Percentiles rank a stretch among this genome's conserved stretches.
Conservation (phyloP, 2,797 vertebrate species). For the Yasuhikotakia modesta region DNA sequence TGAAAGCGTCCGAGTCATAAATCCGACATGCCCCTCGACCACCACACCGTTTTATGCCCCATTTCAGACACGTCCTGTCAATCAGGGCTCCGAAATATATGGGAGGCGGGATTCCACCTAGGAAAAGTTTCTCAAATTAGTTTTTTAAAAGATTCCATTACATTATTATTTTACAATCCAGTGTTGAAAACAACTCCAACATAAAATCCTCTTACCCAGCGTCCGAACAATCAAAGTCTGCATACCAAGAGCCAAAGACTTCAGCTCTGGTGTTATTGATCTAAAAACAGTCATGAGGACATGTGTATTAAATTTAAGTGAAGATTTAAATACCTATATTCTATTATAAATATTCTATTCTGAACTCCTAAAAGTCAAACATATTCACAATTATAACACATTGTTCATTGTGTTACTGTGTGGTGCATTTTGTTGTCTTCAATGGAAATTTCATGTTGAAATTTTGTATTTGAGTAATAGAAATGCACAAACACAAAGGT, state of each 20-base stretch:
- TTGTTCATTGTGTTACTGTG: too few relatives aligned
- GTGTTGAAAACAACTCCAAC: not conserved
- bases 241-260: slow-evolving; percentile 91
- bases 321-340: not conserved
- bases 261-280: slow-evolving; percentile 87
- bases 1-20: slow-evolving; percentile 78
- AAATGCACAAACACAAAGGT: too few relatives aligned
- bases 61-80: slow-evolving; percentile 91
- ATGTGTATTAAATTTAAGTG: not conserved
- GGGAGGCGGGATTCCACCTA: slow-evolving; percentile 92
- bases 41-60: slow-evolving; percentile 83
- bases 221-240: slow-evolving; percentile 87
- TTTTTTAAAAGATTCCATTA: not conserved
- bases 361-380: too few relatives aligned
- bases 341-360: too few relatives aligned
- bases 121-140: slow-evolving; percentile 33
- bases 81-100: slow-evolving; percentile 90
- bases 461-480: too few relatives aligned
- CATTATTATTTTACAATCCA: not conserved
- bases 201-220: slow-evolving; percentile 81
- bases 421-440: too few relatives aligned
- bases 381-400: too few relatives aligned
- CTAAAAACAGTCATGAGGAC: slow-evolving; percentile 65
- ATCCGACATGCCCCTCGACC: slow-evolving; percentile 85
- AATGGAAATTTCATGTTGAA: too few relatives aligned